Percentiles rank a stretch among this genome's conserved stretches.
These are phyloP conservation scores for Celastrina argiolus DNA, from an alignment of 2,888 invertebrate genomes.

Conservation along the genomic window DNA sequence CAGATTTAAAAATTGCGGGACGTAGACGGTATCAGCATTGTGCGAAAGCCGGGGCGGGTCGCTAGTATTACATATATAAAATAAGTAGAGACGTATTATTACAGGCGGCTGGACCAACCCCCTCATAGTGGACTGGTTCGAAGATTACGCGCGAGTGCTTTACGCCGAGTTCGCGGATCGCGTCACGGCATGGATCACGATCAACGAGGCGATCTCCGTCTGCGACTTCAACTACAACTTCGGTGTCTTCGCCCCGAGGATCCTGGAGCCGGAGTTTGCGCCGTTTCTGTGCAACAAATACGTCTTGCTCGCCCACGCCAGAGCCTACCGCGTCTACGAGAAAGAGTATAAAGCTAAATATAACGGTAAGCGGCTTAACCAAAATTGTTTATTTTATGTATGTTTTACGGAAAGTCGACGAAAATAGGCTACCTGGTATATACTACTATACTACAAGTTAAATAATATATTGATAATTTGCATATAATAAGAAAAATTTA, in stretches of 20 bases:
- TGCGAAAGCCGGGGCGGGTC: too few relatives aligned
- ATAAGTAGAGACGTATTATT: constrained; percentile 64
- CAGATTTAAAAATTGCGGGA: too few relatives aligned
- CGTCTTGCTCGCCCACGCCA: neutral
- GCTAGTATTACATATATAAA: too few relatives aligned
- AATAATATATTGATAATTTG: too few relatives aligned
- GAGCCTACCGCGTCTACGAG: constrained; percentile 38
- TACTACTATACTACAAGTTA: too few relatives aligned
- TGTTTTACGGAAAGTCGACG: too few relatives aligned
- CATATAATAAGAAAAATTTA: too few relatives aligned
- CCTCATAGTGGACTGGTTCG: constrained; percentile 76
- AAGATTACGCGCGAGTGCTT: constrained; percentile 76
- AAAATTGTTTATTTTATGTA: neutral
- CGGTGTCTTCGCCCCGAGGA: neutral
- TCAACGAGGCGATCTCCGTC: constrained; percentile 80
- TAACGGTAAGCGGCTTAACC: constrained; percentile 48
- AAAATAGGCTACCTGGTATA: too few relatives aligned
- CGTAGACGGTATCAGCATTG: too few relatives aligned
- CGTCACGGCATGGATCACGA: constrained; percentile 82
- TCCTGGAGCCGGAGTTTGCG: neutral
- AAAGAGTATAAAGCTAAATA: constrained; percentile 64
- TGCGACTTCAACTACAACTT: constrained; percentile 41
- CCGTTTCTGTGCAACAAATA: constrained; percentile 14
- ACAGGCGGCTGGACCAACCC: constrained; percentile 16
- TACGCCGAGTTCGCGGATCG: constrained; percentile 77